Base-by-base conservation (phyloP, 2,113 vertebrate genomes). In the Dunckerocampus dactyliophorus region DNA sequence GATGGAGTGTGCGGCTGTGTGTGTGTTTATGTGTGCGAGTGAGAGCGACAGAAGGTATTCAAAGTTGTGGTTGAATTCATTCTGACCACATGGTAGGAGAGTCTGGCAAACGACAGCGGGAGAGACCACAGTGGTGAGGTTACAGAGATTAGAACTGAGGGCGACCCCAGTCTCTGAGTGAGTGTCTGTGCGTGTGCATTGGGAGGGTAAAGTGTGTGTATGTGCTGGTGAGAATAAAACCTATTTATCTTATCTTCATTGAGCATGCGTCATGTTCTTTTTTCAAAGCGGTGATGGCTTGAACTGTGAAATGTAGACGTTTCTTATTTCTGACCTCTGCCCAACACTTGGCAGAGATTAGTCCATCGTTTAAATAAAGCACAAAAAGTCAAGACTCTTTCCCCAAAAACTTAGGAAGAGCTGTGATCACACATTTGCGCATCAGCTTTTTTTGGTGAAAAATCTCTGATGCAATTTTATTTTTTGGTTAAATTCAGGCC, bases 401-500 rank as follows among this genome's bases (percentile, higher is more conserved):
- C 24, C n/a, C n/a, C n/a, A n/a, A n/a, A 47, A 16, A n/a, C 6
- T 4, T 7, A 65, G 24, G 42, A 20, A 53, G 49, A 49, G n/a
- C n/a, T 19, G 50, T 52, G 19, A 63, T 57, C 58, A 22, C 20
- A 19, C 14, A 52, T 28, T 17, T 28, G 15, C 12, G 8, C 6
- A 2, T 9, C 24, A 15, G 21, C 15, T 53, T 53, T n/a, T 14
- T 34, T 17, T 16, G 50, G 24, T 51, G 21, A 51, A 51, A 13
- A 50, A 51, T 21, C n/a, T 47, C 49, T 74, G 21, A 56, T 64
- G 55, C 51, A 58, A 71, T 72, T 72, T 77, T 70, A 50, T 43
- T 71, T 62, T 67, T 68, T 4, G 10, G 76, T 80, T 81, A 66
- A 81, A 71, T 79, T 77, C 59, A 79, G 74, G 76, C 73, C 76